Evolutionary conservation across 2,113 vertebrate genomes (phyloP).

Genomic region (Mormoops blainvillei): DNA sequence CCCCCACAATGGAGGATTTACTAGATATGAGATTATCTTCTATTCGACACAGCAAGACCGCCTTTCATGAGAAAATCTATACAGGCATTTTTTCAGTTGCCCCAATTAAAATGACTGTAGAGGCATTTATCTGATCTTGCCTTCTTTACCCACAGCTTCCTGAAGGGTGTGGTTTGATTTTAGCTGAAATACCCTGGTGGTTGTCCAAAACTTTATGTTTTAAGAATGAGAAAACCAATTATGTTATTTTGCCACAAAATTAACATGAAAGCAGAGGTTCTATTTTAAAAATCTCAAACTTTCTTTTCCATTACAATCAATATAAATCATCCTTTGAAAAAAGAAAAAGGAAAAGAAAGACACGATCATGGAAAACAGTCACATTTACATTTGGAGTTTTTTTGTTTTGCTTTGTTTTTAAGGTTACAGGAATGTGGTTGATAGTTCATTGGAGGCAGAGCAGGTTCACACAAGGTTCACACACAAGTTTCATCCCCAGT

Average conservation of each 20-base stretch:
- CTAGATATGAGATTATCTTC: background rate
- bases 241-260: background rate
- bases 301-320: background rate
- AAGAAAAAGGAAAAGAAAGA: background rate
- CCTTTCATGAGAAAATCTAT: background rate
- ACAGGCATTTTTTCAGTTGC: background rate
- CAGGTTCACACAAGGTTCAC: background rate
- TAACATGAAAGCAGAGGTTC: background rate
- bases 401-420: background rate
- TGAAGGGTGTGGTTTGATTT: background rate
- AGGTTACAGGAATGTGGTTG: background rate
- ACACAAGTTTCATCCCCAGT: rapidly evolving
- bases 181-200: background rate
- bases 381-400: background rate
- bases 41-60: background rate
- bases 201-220: background rate
- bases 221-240: background rate
- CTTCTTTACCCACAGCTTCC: background rate
- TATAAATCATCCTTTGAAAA: background rate
- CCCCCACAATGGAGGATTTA: background rate
- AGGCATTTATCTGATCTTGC: background rate
- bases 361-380: background rate
- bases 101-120: background rate
- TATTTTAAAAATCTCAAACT: background rate
- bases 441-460: background rate